Evolutionary conservation across 2,113 vertebrate species (phyloP).

Genomic region (Numenius arquata): DNA sequence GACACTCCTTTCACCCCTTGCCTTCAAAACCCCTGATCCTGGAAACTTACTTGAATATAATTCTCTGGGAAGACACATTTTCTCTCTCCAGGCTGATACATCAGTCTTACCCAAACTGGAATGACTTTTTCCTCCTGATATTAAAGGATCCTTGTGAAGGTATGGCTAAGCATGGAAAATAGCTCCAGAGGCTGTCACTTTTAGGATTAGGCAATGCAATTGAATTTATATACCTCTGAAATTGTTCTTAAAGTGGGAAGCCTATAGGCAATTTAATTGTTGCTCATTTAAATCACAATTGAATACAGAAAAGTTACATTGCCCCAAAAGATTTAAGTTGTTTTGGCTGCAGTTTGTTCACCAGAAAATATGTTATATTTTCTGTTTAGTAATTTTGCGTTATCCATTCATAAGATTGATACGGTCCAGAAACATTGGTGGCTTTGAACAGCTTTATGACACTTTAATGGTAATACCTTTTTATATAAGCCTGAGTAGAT

Average conservation of each 20-base stretch:
- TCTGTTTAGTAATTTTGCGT: background rate
- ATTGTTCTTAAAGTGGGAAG: slow-evolving; percentile 1
- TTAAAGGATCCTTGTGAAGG: background rate
- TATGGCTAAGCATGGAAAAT: background rate
- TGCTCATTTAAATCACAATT: background rate
- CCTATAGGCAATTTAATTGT: background rate
- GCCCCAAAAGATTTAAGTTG: background rate
- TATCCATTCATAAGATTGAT: background rate
- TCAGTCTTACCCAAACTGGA: background rate
- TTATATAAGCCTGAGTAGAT: background rate
- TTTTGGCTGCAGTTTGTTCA: background rate
- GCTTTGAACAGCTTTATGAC: slow-evolving; percentile 16
- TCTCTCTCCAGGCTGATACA: background rate
- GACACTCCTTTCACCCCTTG: background rate
- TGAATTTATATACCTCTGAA: slow-evolving; percentile 32
- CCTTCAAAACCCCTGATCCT: background rate
- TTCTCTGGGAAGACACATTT: background rate
- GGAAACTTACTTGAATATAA: background rate
- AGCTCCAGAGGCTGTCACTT: slow-evolving; percentile 34
- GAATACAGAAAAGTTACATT: background rate
- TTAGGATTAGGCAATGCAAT: background rate
- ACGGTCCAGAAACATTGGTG: slow-evolving; percentile 1
- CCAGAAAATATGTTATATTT: background rate
- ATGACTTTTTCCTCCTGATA: background rate
- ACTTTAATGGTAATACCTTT: background rate